Conservation (phyloP, 2,113 vertebrate genomes). For the Halcyon senegalensis region DNA sequence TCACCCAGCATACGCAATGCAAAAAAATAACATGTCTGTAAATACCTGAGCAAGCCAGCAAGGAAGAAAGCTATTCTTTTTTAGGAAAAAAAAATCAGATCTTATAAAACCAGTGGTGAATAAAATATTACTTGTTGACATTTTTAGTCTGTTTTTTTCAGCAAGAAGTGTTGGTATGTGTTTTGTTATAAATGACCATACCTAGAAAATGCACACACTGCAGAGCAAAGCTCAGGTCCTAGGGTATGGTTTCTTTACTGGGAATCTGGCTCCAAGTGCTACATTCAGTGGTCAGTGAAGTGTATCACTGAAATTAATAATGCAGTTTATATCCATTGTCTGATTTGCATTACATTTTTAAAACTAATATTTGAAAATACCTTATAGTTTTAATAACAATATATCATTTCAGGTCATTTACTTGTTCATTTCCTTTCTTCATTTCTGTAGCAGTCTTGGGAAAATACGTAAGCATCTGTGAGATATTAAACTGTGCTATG, state of each 20-base stretch:
- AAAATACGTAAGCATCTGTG: conserved; percentile 14
- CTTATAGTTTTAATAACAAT: not conserved
- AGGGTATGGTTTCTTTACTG: not conserved
- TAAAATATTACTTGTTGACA: not conserved
- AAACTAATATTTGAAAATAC: not conserved
- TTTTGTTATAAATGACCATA: not conserved
- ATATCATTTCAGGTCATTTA: not conserved
- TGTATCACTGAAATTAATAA: not conserved
- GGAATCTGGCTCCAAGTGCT: not conserved
- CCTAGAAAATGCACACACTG: not conserved
- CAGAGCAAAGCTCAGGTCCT: not conserved
- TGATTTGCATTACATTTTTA: not conserved
- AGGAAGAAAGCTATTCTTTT: not conserved
- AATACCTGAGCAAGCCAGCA: not conserved
- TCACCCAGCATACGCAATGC: not conserved
- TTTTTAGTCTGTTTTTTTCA: not conserved
- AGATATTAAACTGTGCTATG: not conserved
- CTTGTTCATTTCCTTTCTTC: conserved; percentile 16
- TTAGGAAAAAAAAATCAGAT: not conserved
- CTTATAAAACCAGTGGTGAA: not conserved
- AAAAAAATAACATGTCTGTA: not conserved
- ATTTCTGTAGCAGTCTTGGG: not conserved
- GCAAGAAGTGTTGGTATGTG: not conserved
- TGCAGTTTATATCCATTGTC: not conserved
- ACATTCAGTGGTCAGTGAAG: not conserved